These are phyloP conservation scores for Baronia brevicornis DNA, from an alignment of 2,888 invertebrate genomes.

Conservation along the genomic window DNA sequence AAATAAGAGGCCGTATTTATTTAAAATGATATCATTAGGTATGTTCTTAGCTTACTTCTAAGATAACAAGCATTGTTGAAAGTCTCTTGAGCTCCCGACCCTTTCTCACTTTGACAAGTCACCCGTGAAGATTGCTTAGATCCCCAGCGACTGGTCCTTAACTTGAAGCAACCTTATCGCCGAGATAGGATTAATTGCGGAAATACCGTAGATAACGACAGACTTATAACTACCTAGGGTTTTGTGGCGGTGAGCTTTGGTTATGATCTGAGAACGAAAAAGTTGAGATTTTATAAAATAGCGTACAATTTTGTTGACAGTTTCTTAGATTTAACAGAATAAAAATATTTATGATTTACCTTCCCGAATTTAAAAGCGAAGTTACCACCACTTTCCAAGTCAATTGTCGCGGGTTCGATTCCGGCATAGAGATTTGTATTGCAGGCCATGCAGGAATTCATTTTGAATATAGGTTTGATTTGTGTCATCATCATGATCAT, in stretches of 20 bases:
- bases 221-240: slow-evolving; percentile 56
- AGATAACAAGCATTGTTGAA: slow-evolving; percentile 76
- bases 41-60: slow-evolving; percentile 65
- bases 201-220: slow-evolving; percentile 66
- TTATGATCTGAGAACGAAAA: too few relatives aligned
- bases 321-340: slow-evolving; percentile 5
- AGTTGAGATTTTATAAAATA: slow-evolving; percentile 22
- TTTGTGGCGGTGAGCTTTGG: slow-evolving; percentile 32
- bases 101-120: slow-evolving; percentile 74
- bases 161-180: slow-evolving; percentile 70
- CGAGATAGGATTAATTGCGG: slow-evolving; percentile 71
- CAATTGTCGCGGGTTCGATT: too few relatives aligned
- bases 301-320: slow-evolving; percentile 12
- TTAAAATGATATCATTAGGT: slow-evolving; percentile 69
- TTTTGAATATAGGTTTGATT: too few relatives aligned
- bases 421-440: too few relatives aligned
- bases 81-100: slow-evolving; percentile 70
- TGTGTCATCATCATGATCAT: too few relatives aligned
- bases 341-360: too few relatives aligned
- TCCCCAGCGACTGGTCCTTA: slow-evolving; percentile 67
- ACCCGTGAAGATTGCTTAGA: slow-evolving; percentile 75
- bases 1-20: slow-evolving; percentile 44
- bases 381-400: too few relatives aligned
- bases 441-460: too few relatives aligned
- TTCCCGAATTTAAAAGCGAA: too few relatives aligned